Conservation (phyloP, 1,140 invertebrate genomes). For the Rhynchophorus ferrugineus region DNA sequence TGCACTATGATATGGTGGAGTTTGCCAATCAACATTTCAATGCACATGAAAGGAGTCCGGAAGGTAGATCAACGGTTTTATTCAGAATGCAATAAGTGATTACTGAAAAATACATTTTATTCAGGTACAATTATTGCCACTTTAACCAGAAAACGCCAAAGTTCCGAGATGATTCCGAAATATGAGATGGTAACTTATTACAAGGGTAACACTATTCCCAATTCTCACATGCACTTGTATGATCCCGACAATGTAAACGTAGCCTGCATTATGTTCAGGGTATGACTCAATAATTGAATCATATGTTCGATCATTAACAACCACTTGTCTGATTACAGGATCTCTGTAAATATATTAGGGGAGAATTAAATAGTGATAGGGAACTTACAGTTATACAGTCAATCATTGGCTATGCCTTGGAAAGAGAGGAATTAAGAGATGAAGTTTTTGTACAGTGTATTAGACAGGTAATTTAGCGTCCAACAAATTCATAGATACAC, state of each 20-base stretch:
- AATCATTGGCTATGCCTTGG: constrained; percentile 78
- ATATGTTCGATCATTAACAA: not conserved
- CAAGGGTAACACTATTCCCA: constrained; percentile 80
- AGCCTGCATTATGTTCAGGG: constrained; percentile 84
- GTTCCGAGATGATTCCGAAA: constrained; percentile 73
- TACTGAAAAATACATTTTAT: not conserved
- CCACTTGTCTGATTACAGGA: constrained; percentile 49
- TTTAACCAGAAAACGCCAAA: constrained; percentile 72
- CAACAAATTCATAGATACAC: not conserved
- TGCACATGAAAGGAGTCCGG: constrained; percentile 73
- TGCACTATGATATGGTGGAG: constrained; percentile 78
- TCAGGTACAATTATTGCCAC: constrained; percentile 79
- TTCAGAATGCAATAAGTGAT: not conserved
- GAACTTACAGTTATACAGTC: constrained; percentile 77
- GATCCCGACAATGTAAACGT: constrained; percentile 89
- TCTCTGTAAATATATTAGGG: constrained; percentile 76
- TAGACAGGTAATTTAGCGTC: constrained; percentile 48
- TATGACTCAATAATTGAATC: constrained; percentile 42
- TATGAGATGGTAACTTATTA: constrained; percentile 90
- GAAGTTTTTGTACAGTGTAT: constrained; percentile 87
- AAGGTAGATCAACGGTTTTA: constrained; percentile 41
- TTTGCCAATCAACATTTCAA: constrained; percentile 94
- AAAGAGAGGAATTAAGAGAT: constrained; percentile 80
- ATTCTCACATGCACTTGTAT: constrained; percentile 90
- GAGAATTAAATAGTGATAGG: constrained; percentile 74